Evolutionary conservation across 1,140 invertebrate species (phyloP).

Genomic region (Heliconius hermathena): DNA sequence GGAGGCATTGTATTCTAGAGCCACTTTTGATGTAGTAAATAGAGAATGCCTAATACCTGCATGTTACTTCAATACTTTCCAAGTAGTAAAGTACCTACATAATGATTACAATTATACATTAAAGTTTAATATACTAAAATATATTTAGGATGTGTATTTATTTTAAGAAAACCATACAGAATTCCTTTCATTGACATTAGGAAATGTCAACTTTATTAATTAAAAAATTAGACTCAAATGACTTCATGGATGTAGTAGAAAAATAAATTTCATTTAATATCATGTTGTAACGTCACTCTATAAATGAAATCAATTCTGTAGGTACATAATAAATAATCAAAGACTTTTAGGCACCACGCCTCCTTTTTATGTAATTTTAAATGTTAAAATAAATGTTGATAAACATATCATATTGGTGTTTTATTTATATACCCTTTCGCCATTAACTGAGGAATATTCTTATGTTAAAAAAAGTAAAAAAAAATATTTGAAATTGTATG

Average conservation of each 20-base stretch:
- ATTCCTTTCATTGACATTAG: conserved; percentile 21
- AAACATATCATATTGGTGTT: conserved; percentile 73
- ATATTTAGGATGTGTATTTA: conserved; percentile 12
- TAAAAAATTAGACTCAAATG: background rate
- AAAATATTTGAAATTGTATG: no score
- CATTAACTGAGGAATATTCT: background rate
- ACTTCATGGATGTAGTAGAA: background rate
- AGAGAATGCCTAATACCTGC: background rate
- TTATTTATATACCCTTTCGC: conserved; percentile 49
- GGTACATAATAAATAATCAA: conserved; percentile 74
- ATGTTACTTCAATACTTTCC: background rate
- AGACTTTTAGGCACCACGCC: conserved; percentile 79
- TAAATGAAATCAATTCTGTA: conserved; percentile 79
- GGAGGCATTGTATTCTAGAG: background rate
- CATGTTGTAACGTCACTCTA: conserved; percentile 51
- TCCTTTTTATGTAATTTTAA: conserved; percentile 81
- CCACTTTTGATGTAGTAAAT: conserved; percentile 7
- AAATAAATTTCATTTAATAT: background rate
- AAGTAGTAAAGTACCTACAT: conserved; percentile 3
- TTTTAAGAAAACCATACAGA: conserved; percentile 25
- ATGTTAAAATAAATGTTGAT: conserved; percentile 81
- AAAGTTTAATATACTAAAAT: background rate
- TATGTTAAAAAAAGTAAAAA: background rate
- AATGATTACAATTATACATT: background rate
- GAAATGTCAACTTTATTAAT: conserved; percentile 1